These are phyloP conservation scores for Tiliqua scincoides DNA, from an alignment of 2,113 vertebrate species.

Conservation along the genomic window DNA sequence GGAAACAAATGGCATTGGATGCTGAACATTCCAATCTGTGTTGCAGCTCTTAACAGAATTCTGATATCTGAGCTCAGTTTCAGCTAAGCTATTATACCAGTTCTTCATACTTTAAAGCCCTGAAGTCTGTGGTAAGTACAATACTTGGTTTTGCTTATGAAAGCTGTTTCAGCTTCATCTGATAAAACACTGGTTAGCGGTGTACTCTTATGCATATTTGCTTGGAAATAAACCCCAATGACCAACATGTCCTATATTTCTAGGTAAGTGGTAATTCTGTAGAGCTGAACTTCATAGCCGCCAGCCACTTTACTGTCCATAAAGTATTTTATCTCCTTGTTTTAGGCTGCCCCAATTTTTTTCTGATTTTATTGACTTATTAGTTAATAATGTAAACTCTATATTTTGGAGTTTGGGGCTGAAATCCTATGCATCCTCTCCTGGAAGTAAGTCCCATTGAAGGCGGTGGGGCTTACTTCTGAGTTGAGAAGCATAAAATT, in stretches of 20 bases:
- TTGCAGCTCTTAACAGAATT: neutral
- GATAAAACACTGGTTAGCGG: neutral
- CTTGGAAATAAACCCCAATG: neutral
- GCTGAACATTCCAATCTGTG: neutral
- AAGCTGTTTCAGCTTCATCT: neutral
- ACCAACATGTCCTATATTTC: neutral
- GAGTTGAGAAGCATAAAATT: too few species aligned
- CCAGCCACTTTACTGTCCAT: constrained; percentile 7
- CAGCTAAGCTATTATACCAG: neutral
- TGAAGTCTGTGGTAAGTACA: neutral
- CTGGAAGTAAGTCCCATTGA: too few species aligned
- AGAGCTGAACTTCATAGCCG: constrained; percentile 13
- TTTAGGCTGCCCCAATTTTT: constrained; percentile 25
- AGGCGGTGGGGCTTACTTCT: too few species aligned
- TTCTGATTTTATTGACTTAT: neutral
- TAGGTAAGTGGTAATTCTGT: neutral
- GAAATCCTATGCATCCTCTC: too few species aligned
- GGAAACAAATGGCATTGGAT: neutral
- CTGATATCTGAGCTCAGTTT: neutral
- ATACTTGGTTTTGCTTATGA: neutral
- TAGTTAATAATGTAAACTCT: neutral
- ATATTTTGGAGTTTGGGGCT: neutral
- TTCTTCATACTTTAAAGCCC: neutral
- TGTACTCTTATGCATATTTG: neutral
- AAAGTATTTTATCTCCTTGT: constrained; percentile 26